Conservation (phyloP, 53 echinoderm and acorn worm species). For the Pentamera pediparva region DNA sequence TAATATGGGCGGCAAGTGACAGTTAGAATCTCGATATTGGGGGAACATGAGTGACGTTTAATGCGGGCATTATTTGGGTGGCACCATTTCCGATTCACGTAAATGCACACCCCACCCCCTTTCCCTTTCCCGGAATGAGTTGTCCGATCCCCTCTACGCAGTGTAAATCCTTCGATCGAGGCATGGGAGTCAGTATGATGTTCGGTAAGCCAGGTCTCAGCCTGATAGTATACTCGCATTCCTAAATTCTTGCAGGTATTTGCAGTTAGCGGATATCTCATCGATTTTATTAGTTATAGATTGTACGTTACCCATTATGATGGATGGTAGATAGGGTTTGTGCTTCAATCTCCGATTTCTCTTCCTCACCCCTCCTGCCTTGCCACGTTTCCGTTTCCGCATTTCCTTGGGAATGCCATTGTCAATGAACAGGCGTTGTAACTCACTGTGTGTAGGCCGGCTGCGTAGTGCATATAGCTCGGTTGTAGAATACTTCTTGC, state of each 20-base stretch:
- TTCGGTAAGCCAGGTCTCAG: constrained; percentile 15
- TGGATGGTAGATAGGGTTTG: neutral
- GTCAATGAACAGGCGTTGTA: constrained; percentile 7
- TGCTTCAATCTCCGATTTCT: neutral
- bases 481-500: neutral
- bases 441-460: neutral
- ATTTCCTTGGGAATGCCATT: constrained; percentile 14
- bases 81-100: neutral
- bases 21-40: neutral
- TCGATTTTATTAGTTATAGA: constrained; percentile 11
- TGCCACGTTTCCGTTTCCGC: neutral
- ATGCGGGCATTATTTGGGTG: neutral
- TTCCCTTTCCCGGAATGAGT: no score
- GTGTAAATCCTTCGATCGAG: neutral
- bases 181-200: constrained; percentile 6
- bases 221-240: neutral
- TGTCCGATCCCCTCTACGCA: neutral
- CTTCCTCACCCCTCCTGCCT: constrained; percentile 2
- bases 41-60: neutral
- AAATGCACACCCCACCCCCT: neutral
- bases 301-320: constrained; percentile 1
- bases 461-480: constrained; percentile 5
- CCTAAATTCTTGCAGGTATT: neutral
- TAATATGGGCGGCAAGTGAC: neutral
- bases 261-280: constrained; percentile 8